A percentile compares a stretch with the other conserved stretches of the same genome.
phyloP scores from a whole-genome alignment of 2,888 invertebrate genomes.

The Polydrusus cervinus region DNA sequence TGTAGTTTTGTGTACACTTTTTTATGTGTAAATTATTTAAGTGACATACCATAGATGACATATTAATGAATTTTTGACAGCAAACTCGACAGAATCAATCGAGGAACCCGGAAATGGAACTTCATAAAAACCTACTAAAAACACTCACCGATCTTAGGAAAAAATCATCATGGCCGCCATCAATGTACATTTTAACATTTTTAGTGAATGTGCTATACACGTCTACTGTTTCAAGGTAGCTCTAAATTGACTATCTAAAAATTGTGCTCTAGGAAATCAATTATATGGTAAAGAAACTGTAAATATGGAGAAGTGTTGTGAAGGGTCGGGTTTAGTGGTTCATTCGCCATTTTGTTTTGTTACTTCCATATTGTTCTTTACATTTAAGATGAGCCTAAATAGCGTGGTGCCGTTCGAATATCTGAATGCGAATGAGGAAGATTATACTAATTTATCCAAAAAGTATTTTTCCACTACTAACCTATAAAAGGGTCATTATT shows the following conservation, averaged over 20 bases:
- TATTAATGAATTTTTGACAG: slow-evolving; percentile 32
- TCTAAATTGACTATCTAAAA: slow-evolving; percentile 36
- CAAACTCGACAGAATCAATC: slow-evolving; percentile 19
- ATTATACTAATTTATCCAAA: too few relatives aligned
- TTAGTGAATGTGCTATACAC: slow-evolving; percentile 35
- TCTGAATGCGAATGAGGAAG: too few relatives aligned
- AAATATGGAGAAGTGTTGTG: slow-evolving; percentile 32
- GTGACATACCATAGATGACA: not conserved
- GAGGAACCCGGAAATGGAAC: slow-evolving; percentile 33
- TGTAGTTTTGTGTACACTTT: not conserved
- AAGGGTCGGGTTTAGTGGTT: not conserved
- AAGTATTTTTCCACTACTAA: too few relatives aligned
- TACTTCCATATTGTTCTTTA: too few relatives aligned
- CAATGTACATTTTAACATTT: slow-evolving; percentile 41
- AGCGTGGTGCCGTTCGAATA: too few relatives aligned
- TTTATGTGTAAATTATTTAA: not conserved
- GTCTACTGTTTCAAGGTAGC: slow-evolving; percentile 40
- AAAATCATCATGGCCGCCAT: slow-evolving; percentile 35
- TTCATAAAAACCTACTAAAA: slow-evolving; percentile 29
- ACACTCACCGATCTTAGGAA: slow-evolving; percentile 34
- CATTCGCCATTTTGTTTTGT: too few relatives aligned
- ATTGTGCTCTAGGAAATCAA: slow-evolving; percentile 45
- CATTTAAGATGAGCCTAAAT: too few relatives aligned
- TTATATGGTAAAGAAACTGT: slow-evolving; percentile 34
- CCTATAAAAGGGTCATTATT: too few relatives aligned